Percentiles rank a stretch among this genome's conserved stretches.
Evolutionary conservation across 2,797 vertebrate genomes (phyloP).

Genomic region (Lagorchestes hirsutus): DNA sequence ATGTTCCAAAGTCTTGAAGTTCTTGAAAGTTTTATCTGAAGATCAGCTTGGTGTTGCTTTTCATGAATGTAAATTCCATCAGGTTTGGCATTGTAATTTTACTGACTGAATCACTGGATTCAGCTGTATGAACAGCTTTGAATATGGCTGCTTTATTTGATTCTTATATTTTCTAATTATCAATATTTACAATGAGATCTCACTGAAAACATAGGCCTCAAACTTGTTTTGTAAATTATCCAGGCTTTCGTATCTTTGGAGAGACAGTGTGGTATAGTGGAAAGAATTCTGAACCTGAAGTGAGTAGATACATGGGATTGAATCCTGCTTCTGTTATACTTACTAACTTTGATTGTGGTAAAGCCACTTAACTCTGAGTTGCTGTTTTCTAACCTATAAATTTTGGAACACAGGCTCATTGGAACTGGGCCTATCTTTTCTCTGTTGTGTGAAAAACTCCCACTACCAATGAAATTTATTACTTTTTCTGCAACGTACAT

Average conservation of each 20-base stretch:
- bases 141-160: not conserved
- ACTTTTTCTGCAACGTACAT: not conserved
- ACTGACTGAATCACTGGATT: not conserved
- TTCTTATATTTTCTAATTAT: too few species aligned
- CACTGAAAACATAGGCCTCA: not conserved
- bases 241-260: not conserved
- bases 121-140: not conserved
- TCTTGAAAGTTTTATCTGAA: not conserved
- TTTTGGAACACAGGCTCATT: not conserved
- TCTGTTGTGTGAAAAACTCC: not conserved
- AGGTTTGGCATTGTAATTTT: not conserved
- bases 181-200: too few species aligned
- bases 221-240: not conserved
- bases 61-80: not conserved
- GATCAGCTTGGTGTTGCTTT: too few species aligned
- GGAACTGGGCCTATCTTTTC: not conserved
- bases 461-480: not conserved
- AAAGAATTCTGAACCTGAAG: not conserved
- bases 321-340: not conserved
- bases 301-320: not conserved
- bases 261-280: not conserved
- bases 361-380: not conserved
- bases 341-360: not conserved
- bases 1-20: not conserved
- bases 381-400: not conserved